phyloP scores from a whole-genome alignment of 2,113 vertebrate species.

The Puffinus mauretanicus region DNA sequence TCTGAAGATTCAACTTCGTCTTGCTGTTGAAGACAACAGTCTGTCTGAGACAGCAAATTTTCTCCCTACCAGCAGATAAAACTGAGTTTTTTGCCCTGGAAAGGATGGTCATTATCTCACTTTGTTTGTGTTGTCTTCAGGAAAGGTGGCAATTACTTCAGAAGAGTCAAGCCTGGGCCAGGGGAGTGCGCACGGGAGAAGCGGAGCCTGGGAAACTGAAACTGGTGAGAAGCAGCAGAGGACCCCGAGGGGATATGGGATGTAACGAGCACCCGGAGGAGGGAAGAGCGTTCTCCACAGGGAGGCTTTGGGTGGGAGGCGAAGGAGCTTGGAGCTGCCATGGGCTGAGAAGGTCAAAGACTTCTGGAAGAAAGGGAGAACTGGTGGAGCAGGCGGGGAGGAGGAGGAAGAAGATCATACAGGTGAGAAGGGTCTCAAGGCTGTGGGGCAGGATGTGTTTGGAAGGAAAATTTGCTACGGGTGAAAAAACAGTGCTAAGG shows the following conservation, averaged over 20 bases:
- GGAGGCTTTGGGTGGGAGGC: too few relatives aligned
- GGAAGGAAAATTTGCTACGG: neutral
- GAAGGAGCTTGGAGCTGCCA: neutral
- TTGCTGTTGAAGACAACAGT: neutral
- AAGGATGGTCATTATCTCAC: neutral
- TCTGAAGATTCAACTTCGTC: neutral
- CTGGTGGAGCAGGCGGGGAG: too few relatives aligned
- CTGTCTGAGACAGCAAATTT: neutral
- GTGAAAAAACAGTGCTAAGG: neutral
- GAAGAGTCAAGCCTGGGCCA: neutral
- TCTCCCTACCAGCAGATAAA: neutral
- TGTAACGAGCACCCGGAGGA: neutral
- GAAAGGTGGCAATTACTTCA: neutral
- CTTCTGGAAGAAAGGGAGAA: neutral
- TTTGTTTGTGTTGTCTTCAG: neutral
- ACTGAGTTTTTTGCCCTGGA: neutral
- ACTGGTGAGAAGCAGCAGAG: neutral
- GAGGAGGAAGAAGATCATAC: neutral
- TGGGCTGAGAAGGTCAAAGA: neutral
- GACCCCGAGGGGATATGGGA: rapidly evolving
- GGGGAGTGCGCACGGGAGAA: neutral
- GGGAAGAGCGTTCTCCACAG: neutral
- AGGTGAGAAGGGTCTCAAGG: neutral
- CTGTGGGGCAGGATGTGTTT: neutral
- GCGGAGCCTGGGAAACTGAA: neutral